phyloP scores from a whole-genome alignment of 2,888 invertebrate species.

The Apamea epomidion region DNA sequence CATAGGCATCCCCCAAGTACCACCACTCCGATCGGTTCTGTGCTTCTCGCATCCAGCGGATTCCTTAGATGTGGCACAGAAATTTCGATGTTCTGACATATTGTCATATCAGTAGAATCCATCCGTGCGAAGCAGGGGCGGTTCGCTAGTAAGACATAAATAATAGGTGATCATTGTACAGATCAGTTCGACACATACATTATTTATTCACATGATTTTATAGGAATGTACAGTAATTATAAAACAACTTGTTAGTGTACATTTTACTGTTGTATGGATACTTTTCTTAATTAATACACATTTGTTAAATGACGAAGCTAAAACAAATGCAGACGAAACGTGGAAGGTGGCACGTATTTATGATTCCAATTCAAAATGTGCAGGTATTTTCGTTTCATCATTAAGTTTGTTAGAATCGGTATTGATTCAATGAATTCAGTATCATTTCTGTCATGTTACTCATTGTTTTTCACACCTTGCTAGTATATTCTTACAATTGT shows the following conservation, averaged over 20 bases:
- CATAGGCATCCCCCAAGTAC: too few species aligned
- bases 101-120: background rate
- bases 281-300: constrained; percentile 45
- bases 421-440: constrained; percentile 31
- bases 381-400: constrained; percentile 5
- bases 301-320: constrained; percentile 16
- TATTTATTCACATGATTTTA: constrained; percentile 56
- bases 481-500: constrained; percentile 31
- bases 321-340: constrained; percentile 17
- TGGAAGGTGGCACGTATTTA: constrained; percentile 38
- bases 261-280: constrained; percentile 45
- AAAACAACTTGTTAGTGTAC: constrained; percentile 36
- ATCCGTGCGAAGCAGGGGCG: too few species aligned
- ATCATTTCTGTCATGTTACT: constrained; percentile 38
- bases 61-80: too few species aligned
- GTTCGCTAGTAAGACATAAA: background rate
- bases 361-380: constrained; percentile 11
- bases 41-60: too few species aligned
- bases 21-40: too few species aligned
- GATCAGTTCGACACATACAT: constrained; percentile 26
- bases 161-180: constrained; percentile 30
- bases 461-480: constrained; percentile 49
- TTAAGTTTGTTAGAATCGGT: constrained; percentile 25
- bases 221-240: constrained; percentile 32
- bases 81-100: background rate